These are phyloP conservation scores for Arctia plantaginis DNA, from an alignment of 2,888 invertebrate species.

Conservation along the genomic window DNA sequence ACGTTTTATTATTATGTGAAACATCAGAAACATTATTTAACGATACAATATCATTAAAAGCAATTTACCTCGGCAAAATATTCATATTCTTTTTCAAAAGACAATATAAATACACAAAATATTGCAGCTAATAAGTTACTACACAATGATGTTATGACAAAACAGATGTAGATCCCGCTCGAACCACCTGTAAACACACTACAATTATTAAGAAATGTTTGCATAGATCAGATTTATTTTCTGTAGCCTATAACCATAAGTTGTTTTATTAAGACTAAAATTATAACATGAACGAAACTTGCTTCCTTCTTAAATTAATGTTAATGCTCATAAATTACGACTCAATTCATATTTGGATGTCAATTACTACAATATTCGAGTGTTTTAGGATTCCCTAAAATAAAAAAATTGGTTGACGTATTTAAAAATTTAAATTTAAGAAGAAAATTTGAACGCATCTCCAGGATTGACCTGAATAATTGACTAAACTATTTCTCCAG, in stretches of 20 bases:
- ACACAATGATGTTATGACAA: constrained; percentile 74
- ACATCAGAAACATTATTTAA: neutral
- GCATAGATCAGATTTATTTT: neutral
- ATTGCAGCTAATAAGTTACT: constrained; percentile 76
- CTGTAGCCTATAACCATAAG: neutral
- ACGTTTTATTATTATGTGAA: neutral
- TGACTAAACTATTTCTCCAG: too few relatives aligned
- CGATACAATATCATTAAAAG: neutral
- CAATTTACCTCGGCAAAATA: constrained; percentile 77
- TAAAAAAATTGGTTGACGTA: neutral
- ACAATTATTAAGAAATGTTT: neutral
- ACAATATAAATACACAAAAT: constrained; percentile 78
- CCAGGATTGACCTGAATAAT: too few relatives aligned
- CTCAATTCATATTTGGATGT: neutral
- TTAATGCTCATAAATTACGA: neutral
- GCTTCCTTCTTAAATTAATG: neutral
- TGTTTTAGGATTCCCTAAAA: neutral
- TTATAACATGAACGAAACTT: neutral
- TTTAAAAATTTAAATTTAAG: too few relatives aligned
- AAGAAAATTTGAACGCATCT: too few relatives aligned
- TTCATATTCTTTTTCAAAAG: constrained; percentile 80
- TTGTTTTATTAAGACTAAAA: neutral
- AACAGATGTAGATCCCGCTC: constrained; percentile 72
- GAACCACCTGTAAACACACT: constrained; percentile 67
- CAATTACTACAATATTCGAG: neutral